A percentile compares a stretch with the other conserved stretches of the same genome.
Conservation (phyloP, 1,140 invertebrate species). For the Eurosta solidaginis region DNA sequence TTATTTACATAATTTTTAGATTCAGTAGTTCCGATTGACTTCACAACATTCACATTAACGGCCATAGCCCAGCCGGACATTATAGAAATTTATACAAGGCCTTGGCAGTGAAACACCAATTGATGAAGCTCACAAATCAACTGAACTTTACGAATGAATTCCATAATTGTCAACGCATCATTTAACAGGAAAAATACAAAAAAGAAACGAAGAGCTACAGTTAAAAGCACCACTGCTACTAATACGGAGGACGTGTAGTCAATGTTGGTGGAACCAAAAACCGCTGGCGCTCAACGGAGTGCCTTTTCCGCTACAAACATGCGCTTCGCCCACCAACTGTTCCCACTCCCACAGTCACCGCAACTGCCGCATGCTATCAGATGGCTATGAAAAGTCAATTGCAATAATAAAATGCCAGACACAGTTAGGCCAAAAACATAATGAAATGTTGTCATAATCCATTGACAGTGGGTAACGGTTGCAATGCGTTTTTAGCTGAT, state of each 20-base stretch:
- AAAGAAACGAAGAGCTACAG: not conserved
- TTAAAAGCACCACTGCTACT: not conserved
- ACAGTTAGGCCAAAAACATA: slow-evolving; percentile 24
- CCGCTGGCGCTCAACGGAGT: too few species aligned
- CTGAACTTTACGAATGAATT: not conserved
- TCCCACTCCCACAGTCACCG: not conserved
- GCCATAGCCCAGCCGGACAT: not conserved
- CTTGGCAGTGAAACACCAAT: not conserved
- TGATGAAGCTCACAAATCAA: not conserved
- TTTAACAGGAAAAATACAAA: not conserved
- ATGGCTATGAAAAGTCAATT: not conserved
- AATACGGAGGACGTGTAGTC: too few species aligned
- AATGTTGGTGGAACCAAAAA: too few species aligned
- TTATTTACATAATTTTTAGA: not conserved
- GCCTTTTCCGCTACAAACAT: too few species aligned
- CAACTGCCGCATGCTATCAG: not conserved
- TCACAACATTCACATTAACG: not conserved
- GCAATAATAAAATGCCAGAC: slow-evolving; percentile 10
- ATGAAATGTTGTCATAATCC: slow-evolving; percentile 26
- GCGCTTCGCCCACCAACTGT: not conserved
- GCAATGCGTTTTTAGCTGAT: not conserved
- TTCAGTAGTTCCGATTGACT: not conserved
- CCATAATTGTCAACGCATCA: slow-evolving; percentile 17
- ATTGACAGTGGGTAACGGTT: not conserved
- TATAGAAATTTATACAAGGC: not conserved